A percentile compares a stretch with the other conserved stretches of the same genome.
These are phyloP conservation scores for Cephus sareptanus DNA, from an alignment of 2,888 invertebrate genomes.

Conservation along the genomic window DNA sequence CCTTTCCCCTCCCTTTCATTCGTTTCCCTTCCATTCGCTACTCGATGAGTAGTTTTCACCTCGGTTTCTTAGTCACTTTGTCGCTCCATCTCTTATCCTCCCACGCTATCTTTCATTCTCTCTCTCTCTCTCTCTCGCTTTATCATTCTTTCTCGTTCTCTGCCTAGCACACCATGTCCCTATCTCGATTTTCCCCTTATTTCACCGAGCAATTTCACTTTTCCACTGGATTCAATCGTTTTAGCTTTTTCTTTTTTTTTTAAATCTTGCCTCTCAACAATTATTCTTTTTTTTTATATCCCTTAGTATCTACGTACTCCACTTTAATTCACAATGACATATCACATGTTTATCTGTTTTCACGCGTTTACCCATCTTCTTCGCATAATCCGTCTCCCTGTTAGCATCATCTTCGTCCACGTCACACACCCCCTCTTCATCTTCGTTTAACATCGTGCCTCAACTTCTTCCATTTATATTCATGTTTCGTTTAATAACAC, in stretches of 20 bases:
- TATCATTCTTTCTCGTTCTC: neutral
- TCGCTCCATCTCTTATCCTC: neutral
- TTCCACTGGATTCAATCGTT: slow-evolving; percentile 28
- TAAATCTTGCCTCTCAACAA: neutral
- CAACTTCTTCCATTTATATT: neutral
- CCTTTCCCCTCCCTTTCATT: too few relatives aligned
- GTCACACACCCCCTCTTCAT: slow-evolving; percentile 29
- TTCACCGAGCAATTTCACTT: slow-evolving; percentile 10
- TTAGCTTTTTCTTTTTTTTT: neutral
- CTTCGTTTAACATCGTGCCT: slow-evolving; percentile 40
- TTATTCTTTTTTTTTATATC: slow-evolving; percentile 11
- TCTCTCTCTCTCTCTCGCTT: slow-evolving; percentile 16
- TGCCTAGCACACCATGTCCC: neutral
- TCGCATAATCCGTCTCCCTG: slow-evolving; percentile 19
- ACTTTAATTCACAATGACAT: slow-evolving; percentile 62
- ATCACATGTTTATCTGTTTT: slow-evolving; percentile 61
- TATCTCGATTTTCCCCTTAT: neutral
- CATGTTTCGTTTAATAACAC: slow-evolving; percentile 9
- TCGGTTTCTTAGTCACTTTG: neutral
- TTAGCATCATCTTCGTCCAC: slow-evolving; percentile 12
- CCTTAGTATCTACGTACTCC: slow-evolving; percentile 44
- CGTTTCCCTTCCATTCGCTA: neutral
- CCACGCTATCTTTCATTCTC: neutral
- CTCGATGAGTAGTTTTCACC: neutral
- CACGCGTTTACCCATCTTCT: slow-evolving; percentile 14